Base-by-base conservation (phyloP, 1,140 invertebrate species). In the Nephila pilipes region DNA sequence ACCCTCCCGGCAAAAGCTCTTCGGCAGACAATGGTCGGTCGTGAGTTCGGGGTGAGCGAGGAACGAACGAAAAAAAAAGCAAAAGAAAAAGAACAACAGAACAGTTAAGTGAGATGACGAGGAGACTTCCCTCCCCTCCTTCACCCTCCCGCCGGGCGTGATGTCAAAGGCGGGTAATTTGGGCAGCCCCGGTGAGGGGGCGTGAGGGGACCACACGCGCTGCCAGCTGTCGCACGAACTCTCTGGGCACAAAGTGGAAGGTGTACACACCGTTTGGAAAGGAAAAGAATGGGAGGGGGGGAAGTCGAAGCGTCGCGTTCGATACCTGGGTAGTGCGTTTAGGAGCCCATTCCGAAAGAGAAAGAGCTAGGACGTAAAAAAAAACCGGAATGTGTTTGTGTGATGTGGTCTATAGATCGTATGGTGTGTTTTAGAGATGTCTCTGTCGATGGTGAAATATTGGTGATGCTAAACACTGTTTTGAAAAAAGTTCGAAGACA, bases 61-160 rank as follows among this genome's bases (percentile, higher is more conserved):
- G 58, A 88, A 69, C 57, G 38, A 69, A 87, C n/a, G 32, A 80
- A n/a, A 12, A 36, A 25, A 29, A 20, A 3, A 36, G 4, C 4
- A 29, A 36, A n/a, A 54, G n/a, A 46, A 80, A 81, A 81, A 81
- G n/a, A 75, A 32, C 69, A 32, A 29, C 65, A 22, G 29, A 69
- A 25, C 69, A 81, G 80, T 54, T 81, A 54, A 46, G 80, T 81
- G 38, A 55, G 80, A 81, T 46, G 80, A 55, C 38, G 80, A 55
- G 46, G 80, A 55, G 80, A 46, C 46, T 65, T 18, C 57, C 5
- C 57, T 25, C 63, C 63, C 25, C 63, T 3, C n/a, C 46, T n/a
- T 18, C 57, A 18, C 14, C 63, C 63, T 25, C 25, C 63, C 2
- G 75, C 80, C 5, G 69, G 69, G 69, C 69, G 69, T 75, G 69